These are phyloP conservation scores for Agrochola macilenta DNA, from an alignment of 2,888 invertebrate species.

Conservation along the genomic window DNA sequence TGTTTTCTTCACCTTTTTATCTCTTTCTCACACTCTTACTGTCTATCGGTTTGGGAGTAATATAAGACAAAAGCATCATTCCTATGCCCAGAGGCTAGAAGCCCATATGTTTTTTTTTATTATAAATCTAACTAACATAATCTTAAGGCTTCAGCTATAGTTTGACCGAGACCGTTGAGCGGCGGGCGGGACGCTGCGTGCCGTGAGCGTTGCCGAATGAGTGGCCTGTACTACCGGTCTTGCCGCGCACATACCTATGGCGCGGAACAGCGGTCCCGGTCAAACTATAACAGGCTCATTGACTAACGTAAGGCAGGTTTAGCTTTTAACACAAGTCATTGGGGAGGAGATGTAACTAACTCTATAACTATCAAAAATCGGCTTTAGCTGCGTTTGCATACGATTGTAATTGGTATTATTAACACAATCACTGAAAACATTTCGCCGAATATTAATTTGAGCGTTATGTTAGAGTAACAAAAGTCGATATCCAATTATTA, in stretches of 20 bases:
- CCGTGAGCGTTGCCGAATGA: too few species aligned
- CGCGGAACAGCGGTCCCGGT: too few species aligned
- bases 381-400: background rate
- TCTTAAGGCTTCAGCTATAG: background rate
- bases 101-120: too few species aligned
- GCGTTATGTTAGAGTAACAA: background rate
- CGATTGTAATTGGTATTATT: background rate
- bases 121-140: background rate
- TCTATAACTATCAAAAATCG: background rate
- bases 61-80: background rate
- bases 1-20: background rate
- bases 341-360: background rate
- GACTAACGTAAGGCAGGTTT: background rate
- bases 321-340: background rate
- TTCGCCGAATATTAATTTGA: background rate
- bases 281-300: too few species aligned
- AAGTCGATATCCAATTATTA: background rate
- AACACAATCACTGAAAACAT: background rate
- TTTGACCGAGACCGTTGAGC: too few species aligned
- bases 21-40: background rate
- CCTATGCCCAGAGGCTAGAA: background rate
- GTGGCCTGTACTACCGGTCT: too few species aligned
- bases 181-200: too few species aligned
- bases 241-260: too few species aligned
- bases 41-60: background rate